Conservation (phyloP, 2,113 vertebrate genomes). For the Dermatemys mawii region DNA sequence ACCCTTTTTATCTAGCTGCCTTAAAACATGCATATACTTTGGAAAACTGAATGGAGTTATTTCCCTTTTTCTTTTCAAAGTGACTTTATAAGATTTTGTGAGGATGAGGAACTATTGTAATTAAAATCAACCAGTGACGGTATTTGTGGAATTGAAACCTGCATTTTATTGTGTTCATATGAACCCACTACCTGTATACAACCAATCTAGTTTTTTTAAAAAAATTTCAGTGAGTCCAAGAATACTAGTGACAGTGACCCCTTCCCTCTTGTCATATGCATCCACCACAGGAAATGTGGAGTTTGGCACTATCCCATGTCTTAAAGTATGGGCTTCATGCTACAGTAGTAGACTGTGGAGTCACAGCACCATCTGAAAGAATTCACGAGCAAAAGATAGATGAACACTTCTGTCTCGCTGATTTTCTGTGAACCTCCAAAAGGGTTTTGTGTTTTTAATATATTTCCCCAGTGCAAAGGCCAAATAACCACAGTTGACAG, state of each 20-base stretch:
- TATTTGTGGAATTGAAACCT: not conserved
- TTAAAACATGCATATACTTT: not conserved
- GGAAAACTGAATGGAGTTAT: not conserved
- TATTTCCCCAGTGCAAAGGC: not conserved
- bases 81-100: rapidly evolving
- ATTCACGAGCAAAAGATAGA: rapidly evolving
- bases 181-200: not conserved
- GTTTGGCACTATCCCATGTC: not conserved
- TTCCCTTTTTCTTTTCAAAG: not conserved
- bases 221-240: not conserved
- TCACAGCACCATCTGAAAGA: rapidly evolving
- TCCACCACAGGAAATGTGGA: rapidly evolving
- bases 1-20: not conserved
- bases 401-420: rapidly evolving
- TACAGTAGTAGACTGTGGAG: rapidly evolving
- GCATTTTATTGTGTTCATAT: not conserved
- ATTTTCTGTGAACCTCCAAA: not conserved
- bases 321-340: rapidly evolving
- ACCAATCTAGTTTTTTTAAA: rapidly evolving
- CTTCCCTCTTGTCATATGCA: rapidly evolving
- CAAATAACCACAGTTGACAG: not conserved
- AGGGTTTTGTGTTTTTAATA: not conserved
- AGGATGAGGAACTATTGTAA: not conserved
- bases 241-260: not conserved
- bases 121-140: not conserved